Percentiles rank a stretch among this genome's conserved stretches.
phyloP scores from a whole-genome alignment of 2,113 vertebrate genomes.

The Oenanthe melanoleuca region DNA sequence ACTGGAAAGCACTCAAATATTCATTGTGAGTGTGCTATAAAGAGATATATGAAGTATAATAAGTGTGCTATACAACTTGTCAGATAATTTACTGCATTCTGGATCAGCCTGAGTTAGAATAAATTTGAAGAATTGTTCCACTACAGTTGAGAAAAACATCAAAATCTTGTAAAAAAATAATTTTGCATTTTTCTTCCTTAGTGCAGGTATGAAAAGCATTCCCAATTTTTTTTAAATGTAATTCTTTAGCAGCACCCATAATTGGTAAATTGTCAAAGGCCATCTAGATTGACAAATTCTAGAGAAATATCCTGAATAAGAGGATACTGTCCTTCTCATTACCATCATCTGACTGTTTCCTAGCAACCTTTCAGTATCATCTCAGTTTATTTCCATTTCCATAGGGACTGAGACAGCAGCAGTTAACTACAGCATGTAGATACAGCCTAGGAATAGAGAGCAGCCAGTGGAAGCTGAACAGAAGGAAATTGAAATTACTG shows the following conservation, averaged over 20 bases:
- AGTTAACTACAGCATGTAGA: neutral
- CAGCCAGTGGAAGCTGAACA: neutral
- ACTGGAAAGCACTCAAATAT: conserved; percentile 40
- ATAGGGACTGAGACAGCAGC: neutral
- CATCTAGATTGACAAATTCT: neutral
- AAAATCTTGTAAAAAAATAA: neutral
- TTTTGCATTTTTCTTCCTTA: neutral
- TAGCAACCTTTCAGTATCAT: conserved; percentile 16
- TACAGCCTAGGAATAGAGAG: neutral
- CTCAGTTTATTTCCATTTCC: conserved; percentile 20
- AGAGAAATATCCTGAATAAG: neutral
- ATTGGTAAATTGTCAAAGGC: neutral
- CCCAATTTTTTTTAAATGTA: neutral
- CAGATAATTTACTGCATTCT: neutral
- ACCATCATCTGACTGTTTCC: conserved; percentile 20
- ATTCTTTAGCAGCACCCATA: neutral
- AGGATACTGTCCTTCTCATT: neutral
- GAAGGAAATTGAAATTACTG: neutral
- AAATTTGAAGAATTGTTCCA: neutral
- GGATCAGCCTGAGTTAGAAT: neutral
- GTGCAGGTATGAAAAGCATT: neutral
- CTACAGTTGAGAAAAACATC: neutral
- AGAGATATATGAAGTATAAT: neutral
- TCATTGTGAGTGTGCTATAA: neutral
- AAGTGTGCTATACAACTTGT: neutral